These are phyloP conservation scores for Lichenostomus cassidix DNA, from an alignment of 2,113 vertebrate genomes.

Conservation along the genomic window DNA sequence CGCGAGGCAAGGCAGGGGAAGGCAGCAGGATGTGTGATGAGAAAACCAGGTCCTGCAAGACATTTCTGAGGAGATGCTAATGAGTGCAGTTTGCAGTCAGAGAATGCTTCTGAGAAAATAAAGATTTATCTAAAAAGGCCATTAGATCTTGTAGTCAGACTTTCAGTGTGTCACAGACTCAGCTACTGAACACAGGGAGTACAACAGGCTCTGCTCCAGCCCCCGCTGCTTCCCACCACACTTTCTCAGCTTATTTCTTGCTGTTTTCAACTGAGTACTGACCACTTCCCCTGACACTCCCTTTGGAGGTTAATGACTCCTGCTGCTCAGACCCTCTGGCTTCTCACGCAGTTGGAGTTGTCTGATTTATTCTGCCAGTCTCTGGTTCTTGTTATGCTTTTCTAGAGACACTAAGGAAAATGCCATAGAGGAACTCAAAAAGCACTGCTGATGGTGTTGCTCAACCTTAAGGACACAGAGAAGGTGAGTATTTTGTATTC, in stretches of 20 bases:
- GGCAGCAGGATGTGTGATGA: background rate
- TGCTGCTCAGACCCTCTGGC: background rate
- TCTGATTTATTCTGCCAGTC: background rate
- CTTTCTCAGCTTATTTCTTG: background rate
- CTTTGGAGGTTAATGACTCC: background rate
- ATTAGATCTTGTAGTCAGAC: background rate
- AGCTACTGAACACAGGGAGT: background rate
- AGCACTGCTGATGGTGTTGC: fast-evolving
- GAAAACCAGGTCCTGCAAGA: background rate
- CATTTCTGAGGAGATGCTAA: background rate
- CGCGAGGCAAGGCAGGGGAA: background rate
- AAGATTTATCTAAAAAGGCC: background rate
- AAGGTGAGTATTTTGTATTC: background rate
- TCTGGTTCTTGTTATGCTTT: background rate
- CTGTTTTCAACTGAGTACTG: background rate
- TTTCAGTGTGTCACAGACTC: background rate
- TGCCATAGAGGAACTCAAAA: background rate
- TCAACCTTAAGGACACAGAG: background rate
- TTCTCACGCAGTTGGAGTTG: background rate
- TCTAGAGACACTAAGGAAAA: background rate
- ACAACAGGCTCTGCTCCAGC: background rate
- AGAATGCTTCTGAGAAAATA: background rate
- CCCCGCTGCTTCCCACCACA: background rate
- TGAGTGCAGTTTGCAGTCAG: background rate
- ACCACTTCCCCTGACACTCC: background rate